phyloP scores from a whole-genome alignment of 2,113 vertebrate species.

The Himantopus leucocephalus region DNA sequence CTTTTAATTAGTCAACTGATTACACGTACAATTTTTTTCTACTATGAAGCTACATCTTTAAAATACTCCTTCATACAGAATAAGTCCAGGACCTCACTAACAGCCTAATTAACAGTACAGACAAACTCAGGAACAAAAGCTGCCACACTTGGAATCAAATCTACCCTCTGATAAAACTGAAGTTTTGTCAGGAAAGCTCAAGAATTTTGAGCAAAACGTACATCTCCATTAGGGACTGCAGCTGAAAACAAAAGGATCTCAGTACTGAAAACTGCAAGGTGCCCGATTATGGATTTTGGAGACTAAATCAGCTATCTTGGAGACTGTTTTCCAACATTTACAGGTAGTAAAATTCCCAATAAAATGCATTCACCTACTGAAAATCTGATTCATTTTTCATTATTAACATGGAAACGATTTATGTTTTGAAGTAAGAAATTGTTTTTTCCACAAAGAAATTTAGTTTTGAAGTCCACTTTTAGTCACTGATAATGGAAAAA shows the following conservation, averaged over 20 bases:
- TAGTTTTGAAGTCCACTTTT: neutral
- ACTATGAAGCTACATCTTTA: neutral
- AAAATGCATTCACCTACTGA: neutral
- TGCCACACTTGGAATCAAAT: neutral
- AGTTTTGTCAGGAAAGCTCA: neutral
- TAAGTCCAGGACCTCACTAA: conserved; percentile 8
- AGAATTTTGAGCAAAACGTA: neutral
- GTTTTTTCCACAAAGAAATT: neutral
- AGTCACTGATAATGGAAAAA: neutral
- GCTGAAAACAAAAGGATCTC: neutral
- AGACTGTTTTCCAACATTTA: neutral
- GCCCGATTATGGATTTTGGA: neutral
- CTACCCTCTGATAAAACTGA: neutral
- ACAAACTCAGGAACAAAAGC: neutral
- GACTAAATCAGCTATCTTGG: neutral
- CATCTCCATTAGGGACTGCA: neutral
- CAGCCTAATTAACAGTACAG: neutral
- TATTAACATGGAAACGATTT: neutral
- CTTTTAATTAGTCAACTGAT: conserved; percentile 23
- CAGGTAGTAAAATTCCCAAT: neutral
- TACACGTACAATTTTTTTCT: neutral
- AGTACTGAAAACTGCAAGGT: neutral
- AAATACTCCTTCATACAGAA: neutral
- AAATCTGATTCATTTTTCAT: neutral
- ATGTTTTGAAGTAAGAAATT: neutral